These are phyloP conservation scores for Mastigias papua DNA, from an alignment of 30 jellyfish, hydroid and myxozoan species.

Conservation along the genomic window DNA sequence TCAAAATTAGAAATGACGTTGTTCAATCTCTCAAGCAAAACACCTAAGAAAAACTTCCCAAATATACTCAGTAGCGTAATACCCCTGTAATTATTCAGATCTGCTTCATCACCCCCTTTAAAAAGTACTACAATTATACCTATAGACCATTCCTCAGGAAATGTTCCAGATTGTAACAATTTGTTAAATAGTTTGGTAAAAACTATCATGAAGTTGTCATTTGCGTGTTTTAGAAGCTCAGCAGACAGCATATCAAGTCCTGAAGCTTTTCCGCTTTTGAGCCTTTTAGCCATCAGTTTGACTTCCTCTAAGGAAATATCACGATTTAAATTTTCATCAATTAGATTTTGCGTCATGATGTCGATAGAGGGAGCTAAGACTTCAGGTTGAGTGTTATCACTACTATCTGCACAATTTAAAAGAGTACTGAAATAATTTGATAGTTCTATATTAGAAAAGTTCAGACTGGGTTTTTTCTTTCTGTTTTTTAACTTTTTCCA, in stretches of 20 bases:
- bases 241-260: conserved; percentile 16
- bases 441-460: conserved; percentile 2
- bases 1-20: conserved; percentile 7
- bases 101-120: conserved; percentile 26
- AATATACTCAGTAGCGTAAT: conserved; percentile 31
- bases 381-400: not conserved
- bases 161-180: conserved; percentile 33
- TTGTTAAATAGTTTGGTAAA: conserved; percentile 28
- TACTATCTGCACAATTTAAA: conserved; percentile 8
- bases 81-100: conserved; percentile 53
- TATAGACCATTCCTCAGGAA: conserved; percentile 55
- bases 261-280: conserved; percentile 34
- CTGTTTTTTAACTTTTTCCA: conserved; percentile 28
- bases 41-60: conserved; percentile 41
- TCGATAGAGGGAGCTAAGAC: conserved; percentile 6
- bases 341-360: conserved; percentile 30
- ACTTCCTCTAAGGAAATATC: conserved; percentile 31
- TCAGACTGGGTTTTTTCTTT: conserved; percentile 6
- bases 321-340: conserved; percentile 30
- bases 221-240: conserved; percentile 18
- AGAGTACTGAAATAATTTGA: conserved; percentile 17
- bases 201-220: not conserved
- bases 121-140: conserved; percentile 54
- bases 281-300: conserved; percentile 18
- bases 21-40: conserved; percentile 40